A percentile compares a stretch with the other conserved stretches of the same genome.
Evolutionary conservation across 2,888 invertebrate genomes (phyloP).

Genomic region (Anorthoa munda): DNA sequence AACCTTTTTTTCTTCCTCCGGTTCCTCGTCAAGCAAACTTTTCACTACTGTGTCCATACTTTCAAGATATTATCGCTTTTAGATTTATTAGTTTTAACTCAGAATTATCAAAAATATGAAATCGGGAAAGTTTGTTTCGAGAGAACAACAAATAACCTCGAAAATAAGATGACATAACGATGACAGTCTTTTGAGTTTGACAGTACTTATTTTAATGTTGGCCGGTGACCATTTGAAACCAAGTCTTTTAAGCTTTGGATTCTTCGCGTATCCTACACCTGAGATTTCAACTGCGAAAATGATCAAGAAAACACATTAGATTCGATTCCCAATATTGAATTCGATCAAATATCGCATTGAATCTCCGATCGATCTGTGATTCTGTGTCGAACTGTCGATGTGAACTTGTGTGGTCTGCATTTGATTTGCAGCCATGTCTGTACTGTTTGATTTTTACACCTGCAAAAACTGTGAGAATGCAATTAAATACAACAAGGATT

Average conservation of each 20-base stretch:
- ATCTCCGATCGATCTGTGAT: no score
- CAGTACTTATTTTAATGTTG: background rate
- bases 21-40: slow-evolving; percentile 84
- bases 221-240: background rate
- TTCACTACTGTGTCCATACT: slow-evolving; percentile 87
- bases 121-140: background rate
- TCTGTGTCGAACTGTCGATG: no score
- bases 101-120: background rate
- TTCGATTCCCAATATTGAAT: no score
- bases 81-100: background rate
- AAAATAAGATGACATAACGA: background rate
- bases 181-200: background rate
- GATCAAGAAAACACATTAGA: no score
- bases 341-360: no score
- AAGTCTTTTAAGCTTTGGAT: slow-evolving; percentile 23
- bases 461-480: background rate
- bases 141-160: slow-evolving; percentile 12
- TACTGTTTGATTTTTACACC: background rate
- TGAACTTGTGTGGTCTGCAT: no score
- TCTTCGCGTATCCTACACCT: background rate
- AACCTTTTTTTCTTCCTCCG: slow-evolving; percentile 76
- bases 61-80: background rate
- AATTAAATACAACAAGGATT: background rate
- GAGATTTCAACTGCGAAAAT: no score
- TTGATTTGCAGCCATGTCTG: no score